Evolutionary conservation across 2,888 invertebrate species (phyloP), one percentile per base, ranked within the genome.

Genomic region (Ophion slaviceki): DNA sequence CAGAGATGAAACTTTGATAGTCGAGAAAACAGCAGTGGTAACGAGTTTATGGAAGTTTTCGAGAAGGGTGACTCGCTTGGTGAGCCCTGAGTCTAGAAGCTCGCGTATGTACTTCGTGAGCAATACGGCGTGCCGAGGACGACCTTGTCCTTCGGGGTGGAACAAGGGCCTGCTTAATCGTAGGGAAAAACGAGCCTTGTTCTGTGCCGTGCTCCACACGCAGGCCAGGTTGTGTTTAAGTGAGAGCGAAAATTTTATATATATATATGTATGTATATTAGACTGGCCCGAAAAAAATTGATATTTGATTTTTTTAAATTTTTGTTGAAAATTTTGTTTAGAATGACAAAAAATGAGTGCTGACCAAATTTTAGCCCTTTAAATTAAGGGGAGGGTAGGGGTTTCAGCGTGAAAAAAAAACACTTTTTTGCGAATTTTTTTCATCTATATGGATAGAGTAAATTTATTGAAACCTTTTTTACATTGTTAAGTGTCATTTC

Each of bases 1-100:
- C n/a, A 24, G 67, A 76, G 71, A 86, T 83, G 82, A 83, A 86
- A 86, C 57, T 82, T 82, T 83, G 83, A 86, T 80, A 67, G 77
- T 70, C 61, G 67, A 66, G 71, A 72, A 86, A 77, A 77, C 80
- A 76, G 67, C 66, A 67, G 36, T 68, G 62, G 82, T 79, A 85
- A 82, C 70, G 74, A 82, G 74, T 79, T 85, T 82, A 66, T 57
- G 74, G 17, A 82, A 85, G 82, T 85, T 85, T 79, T 62, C 64
- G 64, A 64, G 14, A 59, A 68, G 75, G 75, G 66, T 82, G 61
- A 70, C 74, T 57, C 77, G 81, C 81, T 78, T 78, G 67, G 74
- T 85, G n/a, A 64, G 47, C 64, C 17, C 59, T 17, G 20, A 64
- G 47, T 53, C 6, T 20, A 47, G 40, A 8, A 76, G 80, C 24